Evolutionary conservation across 2,888 invertebrate genomes (phyloP).

Genomic region (Leucania comma): DNA sequence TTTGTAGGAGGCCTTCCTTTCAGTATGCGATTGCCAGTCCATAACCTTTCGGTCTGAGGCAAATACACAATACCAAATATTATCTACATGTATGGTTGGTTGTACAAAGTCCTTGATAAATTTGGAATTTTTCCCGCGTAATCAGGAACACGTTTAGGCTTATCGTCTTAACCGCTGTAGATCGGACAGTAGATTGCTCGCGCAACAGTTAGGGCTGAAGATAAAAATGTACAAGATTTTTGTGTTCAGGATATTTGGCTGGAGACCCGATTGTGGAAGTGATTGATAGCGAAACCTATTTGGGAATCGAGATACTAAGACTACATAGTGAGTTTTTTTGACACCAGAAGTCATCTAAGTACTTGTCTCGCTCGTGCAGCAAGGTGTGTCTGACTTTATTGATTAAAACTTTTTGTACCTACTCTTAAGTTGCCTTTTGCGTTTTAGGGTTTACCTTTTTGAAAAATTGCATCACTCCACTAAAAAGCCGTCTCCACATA

Average conservation of each 20-base stretch:
- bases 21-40: too few species aligned
- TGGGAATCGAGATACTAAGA: background rate
- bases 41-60: too few species aligned
- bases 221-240: constrained; percentile 42
- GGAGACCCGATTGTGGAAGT: constrained; percentile 12
- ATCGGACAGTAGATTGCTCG: constrained; percentile 49
- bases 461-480: too few species aligned
- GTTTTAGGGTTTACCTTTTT: too few species aligned
- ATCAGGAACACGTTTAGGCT: constrained; percentile 48
- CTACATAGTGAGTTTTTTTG: background rate
- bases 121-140: constrained; percentile 21
- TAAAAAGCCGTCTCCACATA: constrained; percentile 60
- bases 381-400: too few species aligned
- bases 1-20: too few species aligned
- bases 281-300: constrained; percentile 15
- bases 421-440: too few species aligned
- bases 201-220: constrained; percentile 48
- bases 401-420: too few species aligned
- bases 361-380: too few species aligned
- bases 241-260: constrained; percentile 9
- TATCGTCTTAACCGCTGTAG: constrained; percentile 46
- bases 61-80: background rate
- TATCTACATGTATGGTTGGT: background rate
- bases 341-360: too few species aligned
- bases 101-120: constrained; percentile 22